A percentile compares a stretch with the other conserved stretches of the same genome.
Evolutionary conservation across 1,140 invertebrate genomes (phyloP).

Genomic region (Drosophila tropicalis): DNA sequence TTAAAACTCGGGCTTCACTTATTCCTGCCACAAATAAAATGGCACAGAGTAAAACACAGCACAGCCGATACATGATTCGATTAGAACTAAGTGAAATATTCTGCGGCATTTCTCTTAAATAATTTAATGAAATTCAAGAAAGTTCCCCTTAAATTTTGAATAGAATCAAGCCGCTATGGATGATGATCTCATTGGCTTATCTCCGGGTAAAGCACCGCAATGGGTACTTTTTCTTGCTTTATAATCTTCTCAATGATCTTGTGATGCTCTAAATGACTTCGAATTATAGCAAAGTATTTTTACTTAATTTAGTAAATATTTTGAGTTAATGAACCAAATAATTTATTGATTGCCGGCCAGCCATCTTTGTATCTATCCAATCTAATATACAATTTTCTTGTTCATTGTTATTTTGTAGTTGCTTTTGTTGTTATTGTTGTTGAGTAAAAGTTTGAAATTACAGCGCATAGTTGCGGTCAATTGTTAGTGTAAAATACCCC

Average conservation of each 20-base stretch:
- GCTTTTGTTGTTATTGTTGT: slow-evolving; percentile 13
- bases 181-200: neutral
- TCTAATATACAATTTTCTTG: slow-evolving; percentile 1
- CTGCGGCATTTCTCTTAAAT: neutral
- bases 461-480: slow-evolving; percentile 73
- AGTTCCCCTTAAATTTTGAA: neutral
- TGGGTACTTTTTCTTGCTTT: too few relatives aligned
- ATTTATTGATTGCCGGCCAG: slow-evolving; percentile 31
- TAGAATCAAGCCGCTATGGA: neutral
- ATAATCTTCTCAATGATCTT: too few relatives aligned
- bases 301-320: neutral
- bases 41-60: too few relatives aligned
- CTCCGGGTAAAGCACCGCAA: neutral
- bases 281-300: too few relatives aligned
- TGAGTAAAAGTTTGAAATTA: slow-evolving; percentile 59
- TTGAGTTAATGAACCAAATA: slow-evolving; percentile 2
- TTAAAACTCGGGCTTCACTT: neutral
- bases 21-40: neutral
- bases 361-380: neutral
- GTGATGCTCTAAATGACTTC: too few relatives aligned
- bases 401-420: neutral
- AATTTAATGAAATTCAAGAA: neutral
- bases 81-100: neutral
- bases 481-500: slow-evolving; percentile 77
- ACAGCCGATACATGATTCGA: neutral